Evolutionary conservation across 1,140 invertebrate genomes (phyloP), one percentile per base, ranked within the genome.

Genomic region (Conus ventricosus): DNA sequence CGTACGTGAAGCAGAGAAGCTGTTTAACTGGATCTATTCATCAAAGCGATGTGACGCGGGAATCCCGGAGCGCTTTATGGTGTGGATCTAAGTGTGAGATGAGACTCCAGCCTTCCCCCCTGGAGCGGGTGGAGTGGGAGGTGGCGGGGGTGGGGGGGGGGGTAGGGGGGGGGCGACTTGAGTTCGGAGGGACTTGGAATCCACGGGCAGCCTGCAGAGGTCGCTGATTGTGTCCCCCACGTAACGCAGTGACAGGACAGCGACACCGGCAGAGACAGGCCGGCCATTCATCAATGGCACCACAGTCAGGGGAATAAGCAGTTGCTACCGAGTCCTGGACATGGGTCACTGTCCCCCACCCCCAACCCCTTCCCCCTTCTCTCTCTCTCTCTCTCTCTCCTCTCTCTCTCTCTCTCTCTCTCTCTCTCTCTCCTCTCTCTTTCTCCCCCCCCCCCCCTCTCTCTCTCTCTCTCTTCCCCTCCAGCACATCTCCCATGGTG

Each of bases 1-100:
- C 15, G 23, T 71, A 71, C 67, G 67, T 60, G 57, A 39, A 39
- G 57, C 57, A 60, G 57, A 71, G 67, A 71, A 23, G 11, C 67
- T 71, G 67, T 71, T 71, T 13, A 71, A 71, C 11, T 71, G 67
- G 67, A 71, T 71, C 67, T 71, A 71, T 71, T 71, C 67, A 71
- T 71, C 67, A 71, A 20, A 23, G 67, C 67, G 23, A 71, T 20
- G 23, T 20, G 67, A n/a, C 17, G 67, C 17, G 6, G 67, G 67
- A 23, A 20, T 71, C 11, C 20, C 67, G 13, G 11, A 20, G 67
- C 15, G 67, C 13, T 71, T 71, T 71, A 71, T 71, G 67, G 67
- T 71, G 67, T 71, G 67, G 67, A 71, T 71, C 67, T 71, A 71
- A 71, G 67, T 71, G 67, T 71, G 67, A 71, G 67, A 71, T 71